phyloP scores from a whole-genome alignment of 2,888 invertebrate species.

The Clostera curtula region DNA sequence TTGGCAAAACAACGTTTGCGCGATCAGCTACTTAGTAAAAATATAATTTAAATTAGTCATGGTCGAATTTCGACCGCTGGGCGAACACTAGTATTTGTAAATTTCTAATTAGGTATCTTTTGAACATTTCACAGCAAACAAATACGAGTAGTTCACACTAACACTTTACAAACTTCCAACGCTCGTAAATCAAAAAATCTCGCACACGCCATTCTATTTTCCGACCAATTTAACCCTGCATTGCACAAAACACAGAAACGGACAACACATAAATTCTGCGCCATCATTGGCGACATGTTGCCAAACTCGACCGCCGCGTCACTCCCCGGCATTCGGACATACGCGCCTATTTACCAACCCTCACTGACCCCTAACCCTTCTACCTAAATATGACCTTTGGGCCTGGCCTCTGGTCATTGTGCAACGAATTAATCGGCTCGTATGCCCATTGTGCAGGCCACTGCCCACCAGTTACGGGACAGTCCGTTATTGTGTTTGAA shows the following conservation, averaged over 20 bases:
- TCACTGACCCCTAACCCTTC: constrained; percentile 64
- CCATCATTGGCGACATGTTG: constrained; percentile 56
- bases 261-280: constrained; percentile 54
- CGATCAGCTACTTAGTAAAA: too few species aligned
- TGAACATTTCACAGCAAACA: too few species aligned
- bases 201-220: constrained; percentile 1
- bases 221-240: constrained; percentile 9
- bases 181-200: too few species aligned
- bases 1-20: too few species aligned
- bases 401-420: constrained; percentile 63
- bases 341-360: constrained; percentile 65
- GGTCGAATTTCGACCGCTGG: too few species aligned
- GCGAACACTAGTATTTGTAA: too few species aligned
- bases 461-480: constrained; percentile 50
- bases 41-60: too few species aligned
- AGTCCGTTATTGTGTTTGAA: constrained; percentile 55
- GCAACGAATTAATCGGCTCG: constrained; percentile 66
- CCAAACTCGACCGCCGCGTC: constrained; percentile 53
- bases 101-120: too few species aligned
- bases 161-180: too few species aligned
- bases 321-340: constrained; percentile 48
- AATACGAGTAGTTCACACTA: too few species aligned
- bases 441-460: constrained; percentile 55
- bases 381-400: constrained; percentile 72
- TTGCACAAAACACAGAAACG: constrained; percentile 17